Evolutionary conservation across 2,888 invertebrate genomes (phyloP).

Genomic region (Phanerotoma sp.): DNA sequence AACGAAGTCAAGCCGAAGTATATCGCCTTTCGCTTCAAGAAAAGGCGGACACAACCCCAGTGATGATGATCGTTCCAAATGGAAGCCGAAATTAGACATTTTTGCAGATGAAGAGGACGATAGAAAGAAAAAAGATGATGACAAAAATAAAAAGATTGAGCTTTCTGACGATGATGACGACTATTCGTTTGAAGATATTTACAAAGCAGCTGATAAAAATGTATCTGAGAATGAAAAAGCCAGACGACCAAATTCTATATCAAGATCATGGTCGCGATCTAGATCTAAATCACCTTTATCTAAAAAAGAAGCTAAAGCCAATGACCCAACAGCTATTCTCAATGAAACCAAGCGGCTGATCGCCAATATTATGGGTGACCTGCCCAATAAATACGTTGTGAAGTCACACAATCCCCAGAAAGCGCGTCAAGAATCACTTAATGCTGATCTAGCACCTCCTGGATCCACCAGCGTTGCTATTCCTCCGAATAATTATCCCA

Average conservation of each 20-base stretch:
- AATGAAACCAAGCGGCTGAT: conserved; percentile 65
- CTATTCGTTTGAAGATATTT: conserved; percentile 81
- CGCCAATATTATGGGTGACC: conserved; percentile 66
- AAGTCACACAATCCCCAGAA: conserved; percentile 42
- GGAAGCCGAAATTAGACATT: conserved; percentile 54
- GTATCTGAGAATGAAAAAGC: conserved; percentile 67
- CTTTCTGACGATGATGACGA: conserved; percentile 76
- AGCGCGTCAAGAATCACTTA: conserved; percentile 9
- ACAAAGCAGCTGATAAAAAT: conserved; percentile 74
- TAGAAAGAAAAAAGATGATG: conserved; percentile 38
- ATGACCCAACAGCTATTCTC: conserved; percentile 57
- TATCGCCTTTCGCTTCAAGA: conserved; percentile 61
- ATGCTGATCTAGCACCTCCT: conserved; percentile 12
- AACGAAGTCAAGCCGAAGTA: conserved; percentile 40
- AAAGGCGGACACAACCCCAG: conserved; percentile 57
- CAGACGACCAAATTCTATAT: conserved; percentile 56
- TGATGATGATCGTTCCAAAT: conserved; percentile 47
- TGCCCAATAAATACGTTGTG: conserved; percentile 56
- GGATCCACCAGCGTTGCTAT: conserved; percentile 21
- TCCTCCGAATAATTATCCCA: conserved; percentile 14
- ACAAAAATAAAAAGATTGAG: conserved; percentile 55
- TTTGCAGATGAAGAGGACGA: conserved; percentile 54
- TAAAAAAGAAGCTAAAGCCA: conserved; percentile 34
- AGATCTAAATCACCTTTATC: conserved; percentile 42
- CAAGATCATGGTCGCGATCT: conserved; percentile 48